Base-by-base conservation (phyloP, 2,113 vertebrate genomes). In the Oreocharis arfaki region DNA sequence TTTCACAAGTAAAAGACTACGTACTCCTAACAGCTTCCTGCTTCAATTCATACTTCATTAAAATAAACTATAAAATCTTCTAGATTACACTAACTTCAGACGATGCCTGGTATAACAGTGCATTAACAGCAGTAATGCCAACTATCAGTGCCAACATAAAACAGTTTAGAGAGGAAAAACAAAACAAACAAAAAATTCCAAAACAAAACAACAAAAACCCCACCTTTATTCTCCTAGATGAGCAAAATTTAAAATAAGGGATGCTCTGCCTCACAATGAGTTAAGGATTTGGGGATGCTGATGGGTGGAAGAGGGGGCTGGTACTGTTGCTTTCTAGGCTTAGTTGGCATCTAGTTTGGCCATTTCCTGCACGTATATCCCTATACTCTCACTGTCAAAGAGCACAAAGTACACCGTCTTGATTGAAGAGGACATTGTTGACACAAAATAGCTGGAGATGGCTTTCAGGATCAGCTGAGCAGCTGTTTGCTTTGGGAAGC, bases 401-500 rank as follows among this genome's bases (percentile, higher is more conserved):
- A 99, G 99, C 97, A 99, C 99, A 0, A 99, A 99, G 98, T 99
- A 99, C 87, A 99, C 98, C 0, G 99, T 99, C 98, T 99, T 99
- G 98, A 99, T 99, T 90, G 99, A 99, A 90, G 99, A 99, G 80
- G 99, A 99, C 99, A 99, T 99, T 5, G 99, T 99, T n/a, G 99
- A 98, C 96, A 99, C 99, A 26, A 99, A 99, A 97, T 99, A 99
- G 97, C 97, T 99, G 98, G 99, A 99, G 97, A 99, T 99, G 97
- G 99, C 99, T 98, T 99, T 99, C 83, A 99, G 98, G 93, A 99
- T 99, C 52, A 99, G 98, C 98, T 99, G 99, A 30, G 99, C 99
- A 3, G 99, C 99, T 0, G 98, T 99, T 98, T 99, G 99, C 97
- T 99, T 99, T 3, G 99, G 99, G 95, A 99, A 99, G 33, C 99